Conservation (phyloP, 2,888 invertebrate genomes). For the Phorcus lineatus region DNA sequence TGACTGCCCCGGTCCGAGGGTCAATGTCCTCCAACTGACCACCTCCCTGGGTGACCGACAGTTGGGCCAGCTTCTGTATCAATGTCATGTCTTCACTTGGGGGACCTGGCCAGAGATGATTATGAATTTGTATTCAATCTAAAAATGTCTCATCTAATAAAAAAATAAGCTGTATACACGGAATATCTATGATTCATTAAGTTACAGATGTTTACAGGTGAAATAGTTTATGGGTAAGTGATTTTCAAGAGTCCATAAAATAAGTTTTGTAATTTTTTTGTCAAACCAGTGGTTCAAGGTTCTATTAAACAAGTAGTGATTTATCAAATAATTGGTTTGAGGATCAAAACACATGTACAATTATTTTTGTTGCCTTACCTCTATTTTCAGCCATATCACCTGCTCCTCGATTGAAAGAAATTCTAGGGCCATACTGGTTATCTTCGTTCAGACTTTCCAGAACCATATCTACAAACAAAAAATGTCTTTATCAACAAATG, state of each 20-base stretch:
- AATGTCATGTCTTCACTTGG: slow-evolving; percentile 45
- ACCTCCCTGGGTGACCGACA: slow-evolving; percentile 60
- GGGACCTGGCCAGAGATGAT: not conserved
- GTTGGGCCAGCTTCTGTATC: slow-evolving; percentile 64
- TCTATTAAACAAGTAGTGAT: too few species aligned
- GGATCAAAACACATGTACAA: too few species aligned
- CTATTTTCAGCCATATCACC: not conserved
- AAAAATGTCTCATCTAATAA: not conserved
- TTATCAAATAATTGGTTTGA: too few species aligned
- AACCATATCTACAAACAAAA: slow-evolving; percentile 43
- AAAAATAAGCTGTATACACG: not conserved
- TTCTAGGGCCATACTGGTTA: slow-evolving; percentile 40
- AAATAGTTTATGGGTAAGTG: too few species aligned
- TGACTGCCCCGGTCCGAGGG: slow-evolving; percentile 64
- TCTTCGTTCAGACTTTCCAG: slow-evolving; percentile 51
- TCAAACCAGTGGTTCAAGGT: too few species aligned
- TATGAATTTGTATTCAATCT: not conserved
- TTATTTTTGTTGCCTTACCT: not conserved
- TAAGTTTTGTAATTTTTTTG: too few species aligned
- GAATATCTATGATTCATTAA: too few species aligned
- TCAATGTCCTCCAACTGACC: slow-evolving; percentile 56
- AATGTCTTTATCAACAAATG: too few species aligned
- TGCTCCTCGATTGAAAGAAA: slow-evolving; percentile 27
- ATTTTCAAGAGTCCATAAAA: too few species aligned
- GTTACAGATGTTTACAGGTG: too few species aligned